phyloP scores from a whole-genome alignment of 2,113 vertebrate genomes.

The Silurus asotus region DNA sequence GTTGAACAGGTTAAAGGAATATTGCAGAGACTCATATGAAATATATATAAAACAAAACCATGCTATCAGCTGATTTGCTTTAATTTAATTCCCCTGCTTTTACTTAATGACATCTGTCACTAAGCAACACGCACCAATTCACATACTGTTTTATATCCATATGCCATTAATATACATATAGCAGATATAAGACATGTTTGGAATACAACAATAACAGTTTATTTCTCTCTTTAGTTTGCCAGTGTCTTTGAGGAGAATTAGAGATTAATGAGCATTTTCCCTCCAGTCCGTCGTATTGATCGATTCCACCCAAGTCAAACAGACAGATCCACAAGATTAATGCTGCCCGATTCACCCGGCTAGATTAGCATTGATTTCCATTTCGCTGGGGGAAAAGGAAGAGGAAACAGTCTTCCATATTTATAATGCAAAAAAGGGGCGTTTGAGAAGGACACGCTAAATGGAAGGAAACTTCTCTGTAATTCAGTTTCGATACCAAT shows the following conservation, averaged over 20 bases:
- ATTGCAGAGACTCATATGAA: not conserved
- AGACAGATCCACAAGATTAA: slow-evolving; percentile 43
- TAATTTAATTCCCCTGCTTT: not conserved
- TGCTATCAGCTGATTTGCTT: not conserved
- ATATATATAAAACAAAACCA: not conserved
- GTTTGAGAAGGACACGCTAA: slow-evolving; percentile 1
- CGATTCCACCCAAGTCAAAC: slow-evolving; percentile 31
- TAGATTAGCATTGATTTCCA: slow-evolving; percentile 42
- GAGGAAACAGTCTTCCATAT: slow-evolving; percentile 37
- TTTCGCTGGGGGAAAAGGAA: slow-evolving; percentile 19
- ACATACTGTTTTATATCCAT: not conserved
- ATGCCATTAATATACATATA: not conserved
- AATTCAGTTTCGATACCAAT: not conserved
- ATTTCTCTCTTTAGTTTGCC: slow-evolving; percentile 15
- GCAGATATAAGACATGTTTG: slow-evolving; percentile 43
- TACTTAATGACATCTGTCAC: not conserved
- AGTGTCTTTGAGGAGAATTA: slow-evolving; percentile 33
- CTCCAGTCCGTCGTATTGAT: slow-evolving; percentile 30
- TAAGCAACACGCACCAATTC: not conserved
- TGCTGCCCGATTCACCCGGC: slow-evolving; percentile 41
- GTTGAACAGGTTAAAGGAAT: not conserved
- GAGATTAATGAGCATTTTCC: slow-evolving; percentile 39
- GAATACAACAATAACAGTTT: slow-evolving; percentile 23
- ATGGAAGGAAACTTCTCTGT: not conserved
- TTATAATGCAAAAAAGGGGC: slow-evolving; percentile 21